phyloP scores from a whole-genome alignment of 2,797 vertebrate genomes.

The Pipistrellus pipistrellus region DNA sequence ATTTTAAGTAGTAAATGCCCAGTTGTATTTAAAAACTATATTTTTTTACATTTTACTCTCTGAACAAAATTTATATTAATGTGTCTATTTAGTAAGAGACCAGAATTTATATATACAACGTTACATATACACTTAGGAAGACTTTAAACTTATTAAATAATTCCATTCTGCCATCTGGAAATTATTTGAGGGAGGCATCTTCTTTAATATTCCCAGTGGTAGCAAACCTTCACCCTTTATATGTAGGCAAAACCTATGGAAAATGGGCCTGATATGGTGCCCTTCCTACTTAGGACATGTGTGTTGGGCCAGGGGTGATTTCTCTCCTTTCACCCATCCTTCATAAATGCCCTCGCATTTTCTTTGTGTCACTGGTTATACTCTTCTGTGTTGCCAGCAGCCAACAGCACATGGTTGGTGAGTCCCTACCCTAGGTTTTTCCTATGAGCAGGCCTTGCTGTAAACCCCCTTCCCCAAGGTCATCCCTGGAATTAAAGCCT shows the following conservation, averaged over 20 bases:
- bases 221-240: slow-evolving; percentile 11
- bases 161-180: slow-evolving; percentile 17
- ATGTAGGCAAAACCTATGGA: not conserved
- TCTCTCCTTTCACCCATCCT: not conserved
- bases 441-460: not conserved
- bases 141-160: slow-evolving; percentile 63
- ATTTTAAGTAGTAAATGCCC: slow-evolving; percentile 61
- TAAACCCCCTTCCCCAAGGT: not conserved
- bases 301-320: not conserved
- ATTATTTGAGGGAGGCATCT: not conserved
- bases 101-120: slow-evolving; percentile 43
- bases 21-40: slow-evolving; percentile 32
- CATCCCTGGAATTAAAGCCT: not conserved
- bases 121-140: slow-evolving; percentile 35
- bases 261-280: not conserved
- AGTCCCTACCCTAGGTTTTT: not conserved
- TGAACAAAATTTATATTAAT: slow-evolving; percentile 62
- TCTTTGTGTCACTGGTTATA: not conserved
- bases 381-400: not conserved
- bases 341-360: not conserved
- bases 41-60: slow-evolving; percentile 62
- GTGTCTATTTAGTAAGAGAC: slow-evolving; percentile 63
- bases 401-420: not conserved
- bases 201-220: slow-evolving; percentile 31
- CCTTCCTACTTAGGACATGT: not conserved